Percentiles rank a stretch among this genome's conserved stretches.
Conservation (phyloP, 2,797 vertebrate species). For the Typhlichthys subterraneus region DNA sequence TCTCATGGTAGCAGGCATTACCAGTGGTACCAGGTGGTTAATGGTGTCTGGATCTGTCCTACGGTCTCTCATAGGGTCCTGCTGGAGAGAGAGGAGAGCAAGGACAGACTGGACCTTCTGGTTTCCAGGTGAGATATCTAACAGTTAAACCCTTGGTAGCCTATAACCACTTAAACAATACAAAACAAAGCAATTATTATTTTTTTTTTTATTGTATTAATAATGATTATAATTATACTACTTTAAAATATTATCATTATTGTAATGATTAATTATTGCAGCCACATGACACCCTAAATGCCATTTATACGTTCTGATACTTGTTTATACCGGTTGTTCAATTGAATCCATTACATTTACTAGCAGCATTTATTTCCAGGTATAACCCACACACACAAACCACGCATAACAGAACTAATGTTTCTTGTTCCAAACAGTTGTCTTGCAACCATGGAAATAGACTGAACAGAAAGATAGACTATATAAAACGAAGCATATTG, state of each 20-base stretch:
- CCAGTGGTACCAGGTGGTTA: slow-evolving; percentile 10
- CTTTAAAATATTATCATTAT: no score
- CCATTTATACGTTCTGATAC: no score
- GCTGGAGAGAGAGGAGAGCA: slow-evolving; percentile 96
- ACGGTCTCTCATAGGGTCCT: slow-evolving; percentile 88
- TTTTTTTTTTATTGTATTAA: no score
- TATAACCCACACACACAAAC: not conserved
- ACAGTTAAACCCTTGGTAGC: slow-evolving; percentile 8
- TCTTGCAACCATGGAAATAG: no score
- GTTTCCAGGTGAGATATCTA: slow-evolving; percentile 82
- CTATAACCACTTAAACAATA: not conserved
- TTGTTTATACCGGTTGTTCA: no score
- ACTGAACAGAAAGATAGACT: not conserved
- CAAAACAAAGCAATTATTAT: no score
- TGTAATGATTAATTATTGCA: no score
- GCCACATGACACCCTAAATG: no score
- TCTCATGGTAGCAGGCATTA: no score
- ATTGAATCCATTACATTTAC: slow-evolving; percentile 5
- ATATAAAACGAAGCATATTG: not conserved
- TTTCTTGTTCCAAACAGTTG: not conserved
- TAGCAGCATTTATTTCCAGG: not conserved
- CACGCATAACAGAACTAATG: not conserved
- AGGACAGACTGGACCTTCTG: slow-evolving; percentile 90
- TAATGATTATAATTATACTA: no score
- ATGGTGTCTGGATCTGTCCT: slow-evolving; percentile 28